Evolutionary conservation across 2,888 invertebrate species (phyloP), one percentile per base, ranked within the genome.

Genomic region (Andrena bucephala): DNA sequence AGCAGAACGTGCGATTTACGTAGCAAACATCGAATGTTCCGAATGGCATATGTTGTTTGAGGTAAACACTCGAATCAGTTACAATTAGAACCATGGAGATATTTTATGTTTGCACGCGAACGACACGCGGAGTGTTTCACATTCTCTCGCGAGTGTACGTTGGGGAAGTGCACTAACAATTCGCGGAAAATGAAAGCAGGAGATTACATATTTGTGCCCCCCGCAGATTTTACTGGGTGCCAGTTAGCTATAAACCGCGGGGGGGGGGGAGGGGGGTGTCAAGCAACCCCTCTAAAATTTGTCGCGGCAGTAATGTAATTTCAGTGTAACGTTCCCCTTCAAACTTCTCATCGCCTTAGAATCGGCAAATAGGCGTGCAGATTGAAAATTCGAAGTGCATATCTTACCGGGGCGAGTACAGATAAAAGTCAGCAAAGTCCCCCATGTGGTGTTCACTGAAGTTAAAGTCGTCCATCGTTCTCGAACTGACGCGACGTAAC

Each of bases 61-160:
- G 59, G 16, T 57, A 74, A 84, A 82, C 73, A 78, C 62, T 74
- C 27, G 68, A 77, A 77, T 86, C 86, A 86, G 85, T 57, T 31
- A 33, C 50, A 31, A 78, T 86, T 86, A 86, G 82, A 82, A 24
- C 42, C 50, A 24, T 13, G 27, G 31, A 57, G 10, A 24, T 29
- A 13, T 57, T 20, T 50, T 59, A 5, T n/a, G 36, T 54, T 65
- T 0, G 10, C 24, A 29, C 20, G 29, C 13, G 13, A n/a, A 8
- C 48, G 29, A 36, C 20, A 20, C 20, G 31, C 20, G 13, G 31
- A 63, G 24, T 36, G 24, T 60, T 60, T 60, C 60, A n/a, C 31
- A 29, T 20, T 60, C 27, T 57, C 10, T 57, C 57, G 24, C 24
- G 13, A 42, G 16, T 42, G 42, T 42, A 13, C 42, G 42, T 13